These are phyloP conservation scores for Sphenodon punctatus DNA, from an alignment of 2,797 vertebrate genomes.

Conservation along the genomic window DNA sequence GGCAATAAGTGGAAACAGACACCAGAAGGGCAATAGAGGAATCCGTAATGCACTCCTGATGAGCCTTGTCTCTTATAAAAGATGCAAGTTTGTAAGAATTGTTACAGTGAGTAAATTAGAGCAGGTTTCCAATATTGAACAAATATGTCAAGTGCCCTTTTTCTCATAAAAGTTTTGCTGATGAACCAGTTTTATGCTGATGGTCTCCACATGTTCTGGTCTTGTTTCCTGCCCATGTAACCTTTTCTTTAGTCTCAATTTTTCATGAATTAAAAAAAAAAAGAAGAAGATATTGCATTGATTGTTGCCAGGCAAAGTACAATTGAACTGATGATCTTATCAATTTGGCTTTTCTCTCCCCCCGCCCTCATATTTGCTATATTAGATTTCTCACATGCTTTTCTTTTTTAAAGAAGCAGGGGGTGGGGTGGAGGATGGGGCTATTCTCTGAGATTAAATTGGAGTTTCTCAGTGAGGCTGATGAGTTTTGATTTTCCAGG, in stretches of 20 bases:
- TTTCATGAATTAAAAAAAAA: constrained; percentile 3
- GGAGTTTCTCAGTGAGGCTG: not conserved
- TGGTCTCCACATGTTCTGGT: not conserved
- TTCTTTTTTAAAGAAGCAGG: not conserved
- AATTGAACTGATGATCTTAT: not conserved
- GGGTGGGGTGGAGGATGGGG: not conserved
- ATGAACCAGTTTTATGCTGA: constrained; percentile 26
- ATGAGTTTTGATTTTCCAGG: not conserved
- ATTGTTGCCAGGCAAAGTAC: not conserved
- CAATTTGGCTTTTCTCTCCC: not conserved
- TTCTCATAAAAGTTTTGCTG: constrained; percentile 37
- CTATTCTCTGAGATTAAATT: not conserved
- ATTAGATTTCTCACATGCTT: not conserved
- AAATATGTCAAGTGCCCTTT: constrained; percentile 51
- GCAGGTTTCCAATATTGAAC: constrained; percentile 59
- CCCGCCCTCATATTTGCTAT: not conserved
- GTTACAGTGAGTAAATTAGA: constrained; percentile 59
- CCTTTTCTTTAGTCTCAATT: not conserved
- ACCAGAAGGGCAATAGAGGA: constrained; percentile 9
- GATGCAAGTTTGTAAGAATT: constrained; percentile 51
- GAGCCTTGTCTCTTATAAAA: constrained; percentile 59
- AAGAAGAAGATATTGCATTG: not conserved
- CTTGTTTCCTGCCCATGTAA: constrained; percentile 5
- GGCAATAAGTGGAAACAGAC: constrained; percentile 44
- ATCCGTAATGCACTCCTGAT: constrained; percentile 39